A percentile compares a stretch with the other conserved stretches of the same genome.
These are phyloP conservation scores for Anolis carolinensis DNA, from an alignment of 2,113 vertebrate genomes.

Conservation along the genomic window DNA sequence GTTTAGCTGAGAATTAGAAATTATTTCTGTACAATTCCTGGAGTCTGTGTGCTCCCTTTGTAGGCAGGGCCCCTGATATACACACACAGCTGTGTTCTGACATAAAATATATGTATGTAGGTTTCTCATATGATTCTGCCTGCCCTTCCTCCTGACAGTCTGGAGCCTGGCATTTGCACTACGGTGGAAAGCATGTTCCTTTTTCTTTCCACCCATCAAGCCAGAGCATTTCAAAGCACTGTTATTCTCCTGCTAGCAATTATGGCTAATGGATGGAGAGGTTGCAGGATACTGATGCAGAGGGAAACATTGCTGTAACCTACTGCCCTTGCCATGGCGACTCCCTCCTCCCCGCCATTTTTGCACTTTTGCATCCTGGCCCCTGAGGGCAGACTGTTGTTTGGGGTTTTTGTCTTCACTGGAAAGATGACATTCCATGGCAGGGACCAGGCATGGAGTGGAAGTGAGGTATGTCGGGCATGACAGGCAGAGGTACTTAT, in stretches of 20 bases:
- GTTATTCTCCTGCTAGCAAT: constrained; percentile 23
- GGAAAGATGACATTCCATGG: constrained; percentile 9
- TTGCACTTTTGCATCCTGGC: background rate
- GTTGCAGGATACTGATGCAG: background rate
- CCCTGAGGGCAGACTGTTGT: background rate
- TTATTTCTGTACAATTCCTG: background rate
- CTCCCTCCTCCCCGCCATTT: background rate
- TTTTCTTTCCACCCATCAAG: background rate
- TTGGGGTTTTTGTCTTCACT: constrained; percentile 9
- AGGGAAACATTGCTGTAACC: constrained; percentile 15
- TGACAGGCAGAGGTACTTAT: background rate
- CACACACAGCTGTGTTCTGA: too few relatives aligned
- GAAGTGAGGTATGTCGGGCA: constrained; percentile 1
- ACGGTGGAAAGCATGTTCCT: background rate
- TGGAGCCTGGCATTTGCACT: constrained; percentile 26
- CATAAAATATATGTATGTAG: background rate
- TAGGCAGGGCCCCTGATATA: too few relatives aligned
- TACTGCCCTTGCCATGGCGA: background rate
- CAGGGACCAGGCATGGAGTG: background rate
- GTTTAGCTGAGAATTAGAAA: background rate
- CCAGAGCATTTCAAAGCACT: background rate
- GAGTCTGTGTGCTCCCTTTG: background rate
- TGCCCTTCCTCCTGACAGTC: constrained; percentile 21
- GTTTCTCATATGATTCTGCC: background rate
- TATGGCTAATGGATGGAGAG: constrained; percentile 32